Evolutionary conservation across 2,888 invertebrate species (phyloP).

Genomic region (Thysanoteuthis rhombus): DNA sequence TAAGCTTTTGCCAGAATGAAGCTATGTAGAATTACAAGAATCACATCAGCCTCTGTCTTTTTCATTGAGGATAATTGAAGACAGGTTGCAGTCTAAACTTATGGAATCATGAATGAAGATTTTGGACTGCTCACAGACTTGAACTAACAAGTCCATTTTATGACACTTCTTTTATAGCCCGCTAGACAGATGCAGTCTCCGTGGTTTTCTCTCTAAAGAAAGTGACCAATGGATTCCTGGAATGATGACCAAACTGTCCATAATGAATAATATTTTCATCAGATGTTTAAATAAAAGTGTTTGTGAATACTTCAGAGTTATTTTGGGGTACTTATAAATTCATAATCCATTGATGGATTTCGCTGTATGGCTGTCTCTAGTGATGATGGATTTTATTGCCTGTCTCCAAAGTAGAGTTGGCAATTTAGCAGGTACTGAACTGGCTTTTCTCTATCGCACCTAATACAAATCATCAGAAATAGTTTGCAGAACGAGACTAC

Average conservation of each 20-base stretch:
- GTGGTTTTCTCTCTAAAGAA: neutral
- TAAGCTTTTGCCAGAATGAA: no score
- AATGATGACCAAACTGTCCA: neutral
- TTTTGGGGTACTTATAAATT: neutral
- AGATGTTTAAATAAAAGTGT: neutral
- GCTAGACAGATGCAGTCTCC: neutral
- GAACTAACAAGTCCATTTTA: no score
- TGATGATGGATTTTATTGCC: neutral
- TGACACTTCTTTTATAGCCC: neutral
- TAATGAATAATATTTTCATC: neutral
- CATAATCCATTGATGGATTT: neutral
- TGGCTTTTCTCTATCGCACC: neutral
- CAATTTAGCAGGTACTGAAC: neutral
- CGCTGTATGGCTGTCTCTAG: neutral
- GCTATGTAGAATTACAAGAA: no score
- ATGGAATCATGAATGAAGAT: no score
- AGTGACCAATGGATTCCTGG: no score
- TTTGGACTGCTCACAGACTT: no score
- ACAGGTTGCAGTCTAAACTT: no score
- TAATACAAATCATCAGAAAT: neutral
- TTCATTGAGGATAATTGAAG: no score
- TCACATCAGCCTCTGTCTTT: no score
- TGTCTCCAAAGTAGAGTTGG: neutral
- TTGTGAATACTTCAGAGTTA: neutral
- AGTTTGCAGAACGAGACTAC: neutral